Base-by-base conservation (phyloP, 1,140 invertebrate genomes). In the Triops longicaudatus region DNA sequence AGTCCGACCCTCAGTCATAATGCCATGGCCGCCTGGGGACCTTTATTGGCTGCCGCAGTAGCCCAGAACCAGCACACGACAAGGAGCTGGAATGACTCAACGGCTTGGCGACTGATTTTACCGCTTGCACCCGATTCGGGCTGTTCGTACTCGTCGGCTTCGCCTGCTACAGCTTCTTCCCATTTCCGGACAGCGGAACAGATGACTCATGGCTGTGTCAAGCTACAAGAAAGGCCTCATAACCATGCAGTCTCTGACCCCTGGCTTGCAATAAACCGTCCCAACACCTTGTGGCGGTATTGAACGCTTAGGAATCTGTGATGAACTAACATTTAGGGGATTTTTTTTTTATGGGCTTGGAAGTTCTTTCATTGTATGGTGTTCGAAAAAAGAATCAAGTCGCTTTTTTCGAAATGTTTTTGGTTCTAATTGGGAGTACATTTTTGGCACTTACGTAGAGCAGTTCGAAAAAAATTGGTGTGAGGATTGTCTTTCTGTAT, bases 1-100 rank as follows among this genome's bases (percentile, higher is more conserved):
- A 78, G 74, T 76, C 75, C 78, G 17, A 73, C 72, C 42, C 43
- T 43, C 22, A 26, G 42, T 42, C 28, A 28, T 72, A 26, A 76
- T 31, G 43, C 44, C 3, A 72, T 28, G 42, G 74, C 42, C n/a
- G 41, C 22, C 14, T 63, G 50, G 50, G 50, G 50, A 22, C 50
- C 50, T 22, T 63, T 63, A 63, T 22, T 63, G 50, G 50, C 50
- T 9, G 50, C 50, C 50, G 50, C 50, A 22, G 50, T 63, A 14
- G 50, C 50, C 50, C 50, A 63, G 50, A 63, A 22, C 22, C 50
- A 63, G 50, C 50, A 63, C 22, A 22, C 22, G 50, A 17, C 50
- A 22, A 17, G 50, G n/a, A 63, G 22, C 50, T 22, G 17, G 10
- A 63, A 22, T 63, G 50, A 63, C 10, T 22, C 50, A n/a, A n/a